Base-by-base conservation (phyloP, 2,797 vertebrate genomes). In the Pipistrellus nathusii region DNA sequence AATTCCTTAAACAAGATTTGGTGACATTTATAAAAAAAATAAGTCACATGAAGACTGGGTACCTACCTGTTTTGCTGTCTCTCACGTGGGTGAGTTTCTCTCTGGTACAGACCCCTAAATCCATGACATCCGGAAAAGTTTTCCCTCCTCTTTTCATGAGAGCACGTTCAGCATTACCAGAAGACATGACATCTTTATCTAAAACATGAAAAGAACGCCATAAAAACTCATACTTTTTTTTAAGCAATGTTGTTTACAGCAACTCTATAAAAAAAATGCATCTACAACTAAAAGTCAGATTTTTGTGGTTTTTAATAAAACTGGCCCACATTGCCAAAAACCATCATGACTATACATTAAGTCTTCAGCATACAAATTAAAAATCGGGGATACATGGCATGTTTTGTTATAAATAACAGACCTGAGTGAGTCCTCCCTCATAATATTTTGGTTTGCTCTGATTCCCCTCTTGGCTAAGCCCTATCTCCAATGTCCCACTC, bases 41-140 rank as follows among this genome's bases (percentile, higher is more conserved):
- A 85, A 55, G 27, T 1, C 68, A 87, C 20, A 87, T 32, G 5
- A 35, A 30, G 6, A 59, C 30, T 10, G 53, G 84, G 21, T 94
- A 96, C 95, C 38, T 6, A 41, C 38, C 88, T 94, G 53, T 59
- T 96, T 98, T 97, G 85, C 92, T 78, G 12, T 96, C 76, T 95
- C 83, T 97, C 35, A 97, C 95, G 48, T 96, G 96, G 59, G 77
- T 44, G 90, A 98, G 32, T 55, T 81, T 94, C 90, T 98, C 89
- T 62, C 97, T 91, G 41, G 93, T 97, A 91, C 83, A 90, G 83
- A 97, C 69, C 83, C 71, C 85, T 89, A 97, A 72, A 7, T 97
- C 97, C 71, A 94, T 62, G 55, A 94, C 27, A 10, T 86, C 91
- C 21, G 9, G 41, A 41, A 2, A 73, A 94, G 76, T 69, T 18